A percentile compares a stretch with the other conserved stretches of the same genome.
These are phyloP conservation scores for Charadrius vociferus DNA, from an alignment of 2,113 vertebrate genomes.

Conservation along the genomic window DNA sequence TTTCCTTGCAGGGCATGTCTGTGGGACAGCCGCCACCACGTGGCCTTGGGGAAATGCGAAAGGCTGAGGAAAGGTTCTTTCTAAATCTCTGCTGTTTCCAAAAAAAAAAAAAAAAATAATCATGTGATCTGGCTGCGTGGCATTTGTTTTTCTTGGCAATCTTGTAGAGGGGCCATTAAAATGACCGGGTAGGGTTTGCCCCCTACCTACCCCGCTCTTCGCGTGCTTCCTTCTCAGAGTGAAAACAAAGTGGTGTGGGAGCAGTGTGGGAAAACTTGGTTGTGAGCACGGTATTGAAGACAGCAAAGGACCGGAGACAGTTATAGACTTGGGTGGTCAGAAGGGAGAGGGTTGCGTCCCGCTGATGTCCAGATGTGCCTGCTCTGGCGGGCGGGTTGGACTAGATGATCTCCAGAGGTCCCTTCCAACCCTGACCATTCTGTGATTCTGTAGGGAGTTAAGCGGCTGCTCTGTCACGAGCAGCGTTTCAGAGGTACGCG, in stretches of 20 bases:
- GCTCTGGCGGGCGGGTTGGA: too few species aligned
- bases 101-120: not conserved
- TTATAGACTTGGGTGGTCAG: not conserved
- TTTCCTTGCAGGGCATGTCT: not conserved
- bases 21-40: fast-evolving
- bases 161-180: not conserved
- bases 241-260: not conserved
- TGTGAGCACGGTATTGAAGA: fast-evolving
- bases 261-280: not conserved
- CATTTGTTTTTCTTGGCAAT: not conserved
- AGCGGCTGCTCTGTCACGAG: fast-evolving
- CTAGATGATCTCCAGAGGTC: too few species aligned
- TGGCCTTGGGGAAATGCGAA: fast-evolving
- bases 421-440: too few species aligned
- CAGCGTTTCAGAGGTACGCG: not conserved
- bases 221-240: not conserved
- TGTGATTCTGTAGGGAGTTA: not conserved
- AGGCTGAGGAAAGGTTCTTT: not conserved
- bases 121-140: fast-evolving
- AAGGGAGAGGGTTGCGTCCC: not conserved
- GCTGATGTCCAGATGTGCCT: not conserved
- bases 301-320: not conserved
- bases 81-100: not conserved
- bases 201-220: not conserved
- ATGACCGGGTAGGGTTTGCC: not conserved